Conservation (phyloP, 37 sponge, comb jelly and placozoan genomes). For the Ephydatia muelleri region DNA sequence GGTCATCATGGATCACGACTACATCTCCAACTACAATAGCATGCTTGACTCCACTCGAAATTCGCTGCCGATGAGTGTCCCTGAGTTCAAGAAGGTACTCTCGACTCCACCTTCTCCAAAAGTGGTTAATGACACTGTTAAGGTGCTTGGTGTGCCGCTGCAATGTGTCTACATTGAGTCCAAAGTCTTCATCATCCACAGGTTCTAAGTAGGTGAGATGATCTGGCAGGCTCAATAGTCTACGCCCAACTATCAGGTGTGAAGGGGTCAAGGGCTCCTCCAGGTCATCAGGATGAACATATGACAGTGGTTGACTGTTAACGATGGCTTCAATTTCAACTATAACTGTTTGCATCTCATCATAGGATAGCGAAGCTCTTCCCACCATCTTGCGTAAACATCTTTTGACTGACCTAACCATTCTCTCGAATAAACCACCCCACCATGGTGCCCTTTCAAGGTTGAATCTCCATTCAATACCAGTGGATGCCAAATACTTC, state of each 20-base stretch:
- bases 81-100: conserved; percentile 50
- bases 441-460: too few species aligned
- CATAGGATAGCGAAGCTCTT: conserved; percentile 33
- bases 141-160: conserved; percentile 42
- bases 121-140: conserved; percentile 26
- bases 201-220: conserved; percentile 13
- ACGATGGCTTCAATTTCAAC: too few species aligned
- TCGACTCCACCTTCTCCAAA: conserved; percentile 35
- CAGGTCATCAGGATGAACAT: conserved; percentile 10
- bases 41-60: not conserved
- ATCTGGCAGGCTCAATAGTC: too few species aligned
- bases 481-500: not conserved
- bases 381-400: conserved; percentile 44
- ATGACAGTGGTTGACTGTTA: conserved; percentile 32
- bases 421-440: too few species aligned
- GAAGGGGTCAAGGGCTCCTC: conserved; percentile 47
- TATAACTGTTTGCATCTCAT: conserved; percentile 58
- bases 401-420: conserved; percentile 35
- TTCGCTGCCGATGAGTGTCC: conserved; percentile 10
- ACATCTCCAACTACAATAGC: not conserved
- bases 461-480: conserved; percentile 54
- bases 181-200: conserved; percentile 39
- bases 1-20: conserved; percentile 26
- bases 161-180: not conserved
- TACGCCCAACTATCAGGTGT: conserved; percentile 32